These are phyloP conservation scores for Sthenelais limicola DNA, from an alignment of 2,888 invertebrate genomes.

Conservation along the genomic window DNA sequence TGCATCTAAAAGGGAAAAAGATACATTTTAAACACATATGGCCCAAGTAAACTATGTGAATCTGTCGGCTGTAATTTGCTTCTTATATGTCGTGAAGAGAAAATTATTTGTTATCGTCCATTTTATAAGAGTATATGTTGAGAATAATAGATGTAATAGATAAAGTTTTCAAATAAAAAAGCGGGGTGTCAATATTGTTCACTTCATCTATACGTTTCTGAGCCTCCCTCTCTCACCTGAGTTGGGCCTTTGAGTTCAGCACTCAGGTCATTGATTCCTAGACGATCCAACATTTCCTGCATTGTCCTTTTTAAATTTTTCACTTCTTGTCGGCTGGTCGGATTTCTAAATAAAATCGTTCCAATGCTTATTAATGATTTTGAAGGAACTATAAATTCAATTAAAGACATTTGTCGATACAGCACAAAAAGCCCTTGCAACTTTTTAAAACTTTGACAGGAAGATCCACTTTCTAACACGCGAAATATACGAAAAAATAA, in stretches of 20 bases:
- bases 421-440: too few species aligned
- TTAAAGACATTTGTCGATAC: too few species aligned
- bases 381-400: too few species aligned
- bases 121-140: too few species aligned
- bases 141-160: not conserved
- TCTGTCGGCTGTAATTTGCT: too few species aligned
- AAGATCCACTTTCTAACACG: too few species aligned
- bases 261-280: conserved; percentile 64
- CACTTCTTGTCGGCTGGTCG: conserved; percentile 69
- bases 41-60: not conserved
- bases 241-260: conserved; percentile 68
- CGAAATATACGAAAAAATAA: too few species aligned
- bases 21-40: not conserved
- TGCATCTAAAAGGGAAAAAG: conserved; percentile 64
- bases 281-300: conserved; percentile 67
- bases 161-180: not conserved
- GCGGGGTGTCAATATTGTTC: not conserved
- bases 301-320: conserved; percentile 68
- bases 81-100: too few species aligned
- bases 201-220: not conserved
- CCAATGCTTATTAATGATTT: too few species aligned
- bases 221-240: conserved; percentile 58
- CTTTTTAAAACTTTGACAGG: too few species aligned
- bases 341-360: conserved; percentile 68
- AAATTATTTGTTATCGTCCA: too few species aligned